phyloP scores from a whole-genome alignment of 2,113 vertebrate genomes.

The Scytalopus superciliaris region DNA sequence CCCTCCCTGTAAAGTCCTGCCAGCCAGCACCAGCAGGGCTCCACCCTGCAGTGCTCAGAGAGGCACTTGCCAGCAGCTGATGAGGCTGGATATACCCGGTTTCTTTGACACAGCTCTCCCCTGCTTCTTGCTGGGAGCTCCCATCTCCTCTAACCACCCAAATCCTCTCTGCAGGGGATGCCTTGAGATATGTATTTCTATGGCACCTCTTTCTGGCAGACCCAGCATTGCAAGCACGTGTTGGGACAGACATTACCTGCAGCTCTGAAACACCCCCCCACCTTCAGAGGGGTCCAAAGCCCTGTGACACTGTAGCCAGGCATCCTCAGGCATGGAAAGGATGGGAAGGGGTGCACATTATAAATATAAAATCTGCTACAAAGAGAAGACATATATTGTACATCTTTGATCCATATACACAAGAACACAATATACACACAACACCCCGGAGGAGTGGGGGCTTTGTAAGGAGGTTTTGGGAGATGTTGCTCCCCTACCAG shows the following conservation, averaged over 20 bases:
- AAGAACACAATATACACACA: conserved; percentile 82
- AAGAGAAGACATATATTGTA: conserved; percentile 78
- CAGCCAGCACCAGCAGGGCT: not conserved
- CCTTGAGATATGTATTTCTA: not conserved
- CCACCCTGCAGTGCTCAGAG: not conserved
- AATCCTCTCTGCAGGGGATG: not conserved
- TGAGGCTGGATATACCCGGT: not conserved
- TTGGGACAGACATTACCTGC: not conserved
- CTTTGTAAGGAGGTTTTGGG: not conserved
- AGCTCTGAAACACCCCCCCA: not conserved
- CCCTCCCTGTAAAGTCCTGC: not conserved
- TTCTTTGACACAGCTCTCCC: accelerated
- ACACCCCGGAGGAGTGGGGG: conserved; percentile 60
- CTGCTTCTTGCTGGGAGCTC: not conserved
- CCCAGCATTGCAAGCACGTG: not conserved
- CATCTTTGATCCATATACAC: conserved; percentile 81
- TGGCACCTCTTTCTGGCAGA: not conserved
- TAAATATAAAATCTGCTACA: conserved; percentile 85
- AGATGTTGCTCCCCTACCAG: conserved; percentile 37
- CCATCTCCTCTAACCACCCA: not conserved
- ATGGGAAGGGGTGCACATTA: conserved; percentile 39
- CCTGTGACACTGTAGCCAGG: not conserved
- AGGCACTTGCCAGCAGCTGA: not conserved
- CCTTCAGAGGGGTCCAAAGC: not conserved
- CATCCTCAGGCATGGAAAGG: not conserved